Percentiles rank a stretch among this genome's conserved stretches.
phyloP scores from a whole-genome alignment of 2,797 vertebrate genomes.

The Babyrousa celebensis region DNA sequence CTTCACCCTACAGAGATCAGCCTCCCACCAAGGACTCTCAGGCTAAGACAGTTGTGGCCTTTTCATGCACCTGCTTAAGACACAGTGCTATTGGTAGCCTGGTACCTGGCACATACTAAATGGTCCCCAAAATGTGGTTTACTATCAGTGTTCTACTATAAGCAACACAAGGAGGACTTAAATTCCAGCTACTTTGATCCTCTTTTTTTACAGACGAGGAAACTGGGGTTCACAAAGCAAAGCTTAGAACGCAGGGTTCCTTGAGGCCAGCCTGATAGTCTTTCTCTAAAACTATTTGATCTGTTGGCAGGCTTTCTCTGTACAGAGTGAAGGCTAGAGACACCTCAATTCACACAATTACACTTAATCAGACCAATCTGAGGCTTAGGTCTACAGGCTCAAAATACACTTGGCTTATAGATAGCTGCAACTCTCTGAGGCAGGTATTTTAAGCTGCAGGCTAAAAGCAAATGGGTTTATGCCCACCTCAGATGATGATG shows the following conservation, averaged over 20 bases:
- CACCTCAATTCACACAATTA: slow-evolving; percentile 83
- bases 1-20: background rate
- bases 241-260: background rate
- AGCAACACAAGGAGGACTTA: background rate
- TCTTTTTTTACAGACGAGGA: background rate
- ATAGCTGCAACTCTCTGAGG: slow-evolving; percentile 73
- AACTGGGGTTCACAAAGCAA: background rate
- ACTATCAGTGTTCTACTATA: background rate
- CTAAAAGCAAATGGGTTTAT: slow-evolving; percentile 79
- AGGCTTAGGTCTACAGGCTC: slow-evolving; percentile 76
- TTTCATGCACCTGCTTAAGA: background rate
- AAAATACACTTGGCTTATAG: slow-evolving; percentile 80
- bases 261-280: background rate
- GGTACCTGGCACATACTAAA: background rate
- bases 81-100: background rate
- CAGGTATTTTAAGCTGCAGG: slow-evolving; percentile 80
- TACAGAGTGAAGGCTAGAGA: slow-evolving; percentile 54
- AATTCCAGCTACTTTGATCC: background rate
- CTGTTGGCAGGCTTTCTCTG: slow-evolving; percentile 26
- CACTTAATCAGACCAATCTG: slow-evolving; percentile 79
- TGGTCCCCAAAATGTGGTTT: background rate
- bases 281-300: slow-evolving; percentile 13
- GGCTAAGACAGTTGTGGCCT: background rate
- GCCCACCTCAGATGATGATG: slow-evolving; percentile 76
- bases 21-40: background rate